phyloP scores from a whole-genome alignment of 2,113 vertebrate genomes.

The Opisthocomus hoazin region DNA sequence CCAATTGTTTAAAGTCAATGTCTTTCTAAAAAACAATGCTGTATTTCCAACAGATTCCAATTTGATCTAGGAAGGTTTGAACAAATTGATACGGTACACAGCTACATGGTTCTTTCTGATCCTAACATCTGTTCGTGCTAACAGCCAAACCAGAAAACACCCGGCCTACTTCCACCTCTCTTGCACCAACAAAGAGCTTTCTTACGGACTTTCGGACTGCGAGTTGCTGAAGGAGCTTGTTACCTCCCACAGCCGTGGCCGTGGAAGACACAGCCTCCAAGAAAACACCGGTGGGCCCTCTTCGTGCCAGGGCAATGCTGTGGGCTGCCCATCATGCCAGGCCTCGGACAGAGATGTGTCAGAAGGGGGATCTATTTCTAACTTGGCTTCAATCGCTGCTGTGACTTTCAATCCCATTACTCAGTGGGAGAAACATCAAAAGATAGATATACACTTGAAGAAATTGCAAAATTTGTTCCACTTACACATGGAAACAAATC shows the following conservation, averaged over 20 bases:
- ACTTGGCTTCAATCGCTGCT: not conserved
- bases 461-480: not conserved
- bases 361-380: not conserved
- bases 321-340: accelerated
- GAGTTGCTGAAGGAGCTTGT: not conserved
- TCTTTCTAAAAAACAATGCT: not conserved
- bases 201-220: not conserved
- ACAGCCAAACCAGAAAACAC: not conserved
- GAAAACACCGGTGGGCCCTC: not conserved
- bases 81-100: accelerated
- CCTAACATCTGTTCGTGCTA: not conserved
- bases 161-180: not conserved
- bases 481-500: not conserved
- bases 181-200: not conserved
- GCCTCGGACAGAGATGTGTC: not conserved
- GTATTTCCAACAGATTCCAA: not conserved
- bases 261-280: not conserved
- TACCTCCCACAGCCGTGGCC: accelerated
- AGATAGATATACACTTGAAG: not conserved
- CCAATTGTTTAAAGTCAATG: not conserved
- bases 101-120: not conserved
- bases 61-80: not conserved
- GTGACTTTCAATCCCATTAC: not conserved
- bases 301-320: not conserved
- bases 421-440: not conserved